Base-by-base conservation (phyloP, 1,140 invertebrate species). In the Drosophila nannoptera region DNA sequence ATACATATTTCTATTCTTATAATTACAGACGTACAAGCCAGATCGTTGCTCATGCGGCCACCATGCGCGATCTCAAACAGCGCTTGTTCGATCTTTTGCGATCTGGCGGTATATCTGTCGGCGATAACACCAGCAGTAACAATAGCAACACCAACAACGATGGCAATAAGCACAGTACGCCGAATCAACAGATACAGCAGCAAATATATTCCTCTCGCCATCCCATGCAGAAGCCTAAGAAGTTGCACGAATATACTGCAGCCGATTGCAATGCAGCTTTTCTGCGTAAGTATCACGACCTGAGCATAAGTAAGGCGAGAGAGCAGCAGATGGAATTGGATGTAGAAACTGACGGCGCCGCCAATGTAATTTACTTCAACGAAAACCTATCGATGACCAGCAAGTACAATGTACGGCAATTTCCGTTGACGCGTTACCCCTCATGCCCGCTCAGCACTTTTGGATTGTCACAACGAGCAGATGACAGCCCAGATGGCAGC, bases 321-420 rank as follows among this genome's bases (percentile, higher is more conserved):
- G 74, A 77, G 9, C 48, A 59, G 2, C 58, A 67, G n/a, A n/a
- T 5, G 4, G 74, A 71, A 14, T 9, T 50, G 33, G 65, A 64
- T 33, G 36, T 36, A 31, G 67, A 69, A 9, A 31, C 40, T 0
- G 69, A 64, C 6, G 58, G 53, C 9, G 29, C 43, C 38, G 60
- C 54, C 11, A 87, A 86, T 58, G 72, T 89, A 4, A 89, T 89
- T 6, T 87, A 89, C 45, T 89, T 89, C 42, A 89, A 89, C 63
- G 88, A 89, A 56, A 89, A 89, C 60, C 69, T 89, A 4, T 87
- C 88, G 31, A 89, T 89, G 88, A 78, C 88, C 54, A 88, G 88
- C 66, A 88, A 87, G 66, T 87, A 83, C 54, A 76, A 78, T 54
- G 73, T 78, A 2, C 63, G 65, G 0, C 75, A 78, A 59, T 86